Percentiles rank a stretch among this genome's conserved stretches.
phyloP scores from a whole-genome alignment of 2,888 invertebrate species.

The Limnephilus auricula region DNA sequence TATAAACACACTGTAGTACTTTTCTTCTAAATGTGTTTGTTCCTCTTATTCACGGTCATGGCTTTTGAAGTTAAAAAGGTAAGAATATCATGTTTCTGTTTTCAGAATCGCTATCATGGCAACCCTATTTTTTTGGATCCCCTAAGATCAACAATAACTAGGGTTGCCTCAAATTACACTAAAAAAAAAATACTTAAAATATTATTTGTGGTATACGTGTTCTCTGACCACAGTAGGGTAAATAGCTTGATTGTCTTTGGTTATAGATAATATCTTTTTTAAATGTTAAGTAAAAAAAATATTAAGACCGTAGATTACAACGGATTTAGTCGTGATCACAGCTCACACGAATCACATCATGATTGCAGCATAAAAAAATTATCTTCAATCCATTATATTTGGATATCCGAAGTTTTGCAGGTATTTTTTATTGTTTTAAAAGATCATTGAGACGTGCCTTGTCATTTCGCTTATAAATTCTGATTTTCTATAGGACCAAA shows the following conservation, averaged over 20 bases:
- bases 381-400: too few relatives aligned
- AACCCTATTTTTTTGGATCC: background rate
- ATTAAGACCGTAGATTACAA: background rate
- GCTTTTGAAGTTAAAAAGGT: background rate
- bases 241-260: background rate
- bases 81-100: background rate
- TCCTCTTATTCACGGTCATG: background rate
- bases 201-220: background rate
- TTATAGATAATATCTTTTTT: background rate
- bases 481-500: too few relatives aligned
- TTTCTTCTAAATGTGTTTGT: background rate
- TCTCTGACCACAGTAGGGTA: background rate
- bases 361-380: too few relatives aligned
- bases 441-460: too few relatives aligned
- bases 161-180: background rate
- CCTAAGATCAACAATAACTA: background rate
- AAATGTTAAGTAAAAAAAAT: background rate
- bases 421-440: too few relatives aligned
- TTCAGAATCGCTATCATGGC: background rate
- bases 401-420: too few relatives aligned
- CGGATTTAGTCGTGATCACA: background rate
- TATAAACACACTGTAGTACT: too few relatives aligned
- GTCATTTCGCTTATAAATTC: too few relatives aligned
- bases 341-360: too few relatives aligned
- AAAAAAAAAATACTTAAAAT: too few relatives aligned